Base-by-base conservation (phyloP, 2,888 invertebrate genomes). In the Camptogramma bilineatum region DNA sequence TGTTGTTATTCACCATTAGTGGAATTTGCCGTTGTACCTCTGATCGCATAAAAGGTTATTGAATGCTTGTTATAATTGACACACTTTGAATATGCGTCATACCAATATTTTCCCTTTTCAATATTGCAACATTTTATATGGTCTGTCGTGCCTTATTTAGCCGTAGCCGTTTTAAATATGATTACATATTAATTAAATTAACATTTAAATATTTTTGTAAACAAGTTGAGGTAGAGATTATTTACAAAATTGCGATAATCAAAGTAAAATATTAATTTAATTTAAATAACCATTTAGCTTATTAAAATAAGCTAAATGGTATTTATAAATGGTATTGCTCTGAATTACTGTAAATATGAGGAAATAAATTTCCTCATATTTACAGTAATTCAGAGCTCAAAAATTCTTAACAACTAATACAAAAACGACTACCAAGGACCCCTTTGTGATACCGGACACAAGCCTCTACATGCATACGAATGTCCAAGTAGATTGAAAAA, bases 21-120 rank as follows among this genome's bases (percentile, higher is more conserved):
- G 67, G 67, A 67, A 67, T 67, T 61, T 67, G 44, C 63, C 67
- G 31, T 53, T 66, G 52, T 63, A 54, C 59, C 63, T 56, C 44
- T 62, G 53, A 51, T 54, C 44, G 47, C 47, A 47, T 18, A 16
- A 42, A 46, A 55, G 59, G 64, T 54, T 54, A 58, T 44, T 48
- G 52, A 42, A 57, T 46, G 46, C 17, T 42, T 18, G 46, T 34
- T 47, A 21, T 21, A 39, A 56, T 21, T 50, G 48, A 53, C 53
- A 61, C 28, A 50, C 54, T 28, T 60, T 50, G 50, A 50, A 54
- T 46, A 18, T 53, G 48, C 34, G 47, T 60, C 8, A 53, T 60
- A 18, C 39, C 48, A 46, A 46, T 31, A 46, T 59, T 59, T 59
- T 47, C 52, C 52, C 16, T 21, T 4, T 21, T 18, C 42, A 10